A percentile compares a stretch with the other conserved stretches of the same genome.
Conservation (phyloP, 2,113 vertebrate species). For the Nestor notabilis region DNA sequence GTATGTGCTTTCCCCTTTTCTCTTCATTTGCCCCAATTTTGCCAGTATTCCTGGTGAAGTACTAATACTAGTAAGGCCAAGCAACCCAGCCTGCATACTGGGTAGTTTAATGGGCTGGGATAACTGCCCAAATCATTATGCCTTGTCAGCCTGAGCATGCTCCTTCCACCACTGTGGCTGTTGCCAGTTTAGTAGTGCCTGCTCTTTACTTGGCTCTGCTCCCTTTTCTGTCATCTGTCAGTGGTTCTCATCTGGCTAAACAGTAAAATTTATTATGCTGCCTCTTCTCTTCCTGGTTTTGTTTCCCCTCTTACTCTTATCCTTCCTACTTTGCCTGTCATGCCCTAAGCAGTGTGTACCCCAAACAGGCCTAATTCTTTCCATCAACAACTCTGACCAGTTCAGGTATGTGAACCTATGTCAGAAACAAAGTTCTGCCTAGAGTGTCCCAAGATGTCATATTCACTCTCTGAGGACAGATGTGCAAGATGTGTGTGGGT, state of each 20-base stretch:
- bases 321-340: neutral
- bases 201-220: neutral
- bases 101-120: neutral
- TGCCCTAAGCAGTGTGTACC: neutral
- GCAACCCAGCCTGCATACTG: neutral
- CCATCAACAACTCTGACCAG: neutral
- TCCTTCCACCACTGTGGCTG: neutral
- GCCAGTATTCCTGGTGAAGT: neutral
- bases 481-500: neutral
- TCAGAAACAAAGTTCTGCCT: neutral
- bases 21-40: neutral
- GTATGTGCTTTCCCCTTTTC: neutral
- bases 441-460: neutral
- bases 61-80: neutral
- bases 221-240: neutral
- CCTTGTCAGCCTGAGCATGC: neutral
- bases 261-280: neutral
- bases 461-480: neutral
- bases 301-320: neutral
- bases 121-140: neutral
- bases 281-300: neutral
- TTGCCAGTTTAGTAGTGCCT: neutral
- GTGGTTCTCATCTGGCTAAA: neutral
- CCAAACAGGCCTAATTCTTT: neutral
- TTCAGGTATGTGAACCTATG: neutral